Evolutionary conservation across 2,888 invertebrate species (phyloP), one percentile per base, ranked within the genome.

Genomic region (Tromatobia lineatoria): DNA sequence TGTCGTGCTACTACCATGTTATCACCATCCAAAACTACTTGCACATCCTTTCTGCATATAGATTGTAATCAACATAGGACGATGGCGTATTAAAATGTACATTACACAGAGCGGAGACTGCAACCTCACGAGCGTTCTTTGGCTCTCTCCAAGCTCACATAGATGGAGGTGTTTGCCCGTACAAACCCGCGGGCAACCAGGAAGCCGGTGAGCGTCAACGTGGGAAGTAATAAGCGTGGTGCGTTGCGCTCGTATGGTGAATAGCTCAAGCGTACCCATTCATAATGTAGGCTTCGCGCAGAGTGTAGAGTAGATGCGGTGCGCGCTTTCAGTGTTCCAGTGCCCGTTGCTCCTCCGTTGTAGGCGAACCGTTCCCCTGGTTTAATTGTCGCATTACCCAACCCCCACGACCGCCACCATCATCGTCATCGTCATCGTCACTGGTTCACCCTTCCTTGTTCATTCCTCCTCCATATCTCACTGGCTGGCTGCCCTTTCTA

Each of bases 311-410:
- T 80, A 83, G 52, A 61, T 71, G 75, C 67, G 59, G 52, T 59
- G 25, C 47, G 47, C 52, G 66, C 7, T 47, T 61, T 52, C 67
- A 71, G 10, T 47, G 74, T 75, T 59, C 50, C 45, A 64, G 73
- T 50, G 73, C 38, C 64, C 18, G 69, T 75, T 64, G 47, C 50
- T 10, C 13, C 20, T 59, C 20, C 76, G 64, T 29, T 61, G 61
- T 34, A 77, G 76, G 64, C 80, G 78, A 83, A 84, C 67, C 64
- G 78, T 84, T 66, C 71, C 69, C 73, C 81, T 25, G 71, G 66
- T 84, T 84, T 84, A 84, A 84, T 84, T 87, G 85, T 87, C 84
- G 83, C 83, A 87, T 86, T 86, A 86, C 77, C 77, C 82, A 84
- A 84, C 84, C 84, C 70, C 81, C 52, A 42, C 69, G 70, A 66